Evolutionary conservation across 1,140 invertebrate genomes (phyloP), one percentile per base, ranked within the genome.

Genomic region (Tetragonula clypearis): DNA sequence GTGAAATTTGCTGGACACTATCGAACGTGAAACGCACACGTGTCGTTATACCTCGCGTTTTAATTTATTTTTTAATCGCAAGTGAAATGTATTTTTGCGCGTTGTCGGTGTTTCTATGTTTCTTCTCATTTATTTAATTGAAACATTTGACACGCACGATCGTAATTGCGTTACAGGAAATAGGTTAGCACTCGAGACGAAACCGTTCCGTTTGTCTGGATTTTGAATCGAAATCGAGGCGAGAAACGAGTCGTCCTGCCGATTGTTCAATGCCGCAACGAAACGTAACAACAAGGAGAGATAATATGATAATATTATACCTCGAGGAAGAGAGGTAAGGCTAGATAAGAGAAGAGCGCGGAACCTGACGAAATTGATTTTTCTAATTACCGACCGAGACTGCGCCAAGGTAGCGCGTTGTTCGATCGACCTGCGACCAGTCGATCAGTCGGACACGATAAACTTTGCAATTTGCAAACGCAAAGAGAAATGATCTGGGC

Each of bases 371-470:
- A 72, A 83, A 77, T 83, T 83, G 74, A 72, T 73, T 86, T 83
- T 83, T 68, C 41, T 78, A 86, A 86, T 86, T 82, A 85, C 83
- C 79, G 79, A 76, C 79, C 30, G 79, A 82, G 73, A 66, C 19
- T 82, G 30, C 17, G 58, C 12, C 26, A 49, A 73, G 68, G 60
- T 66, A 58, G 26, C 74, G 55, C 1, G 30, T 74, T 30, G 30
- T 74, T 74, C 73, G 58, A 1, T 3, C 23, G 78, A 85, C 80
- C 49, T 85, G 68, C 69, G 49, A 6, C 23, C 49, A 49, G 30
- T 66, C 72, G 62, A 83, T 68, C 21, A 53, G 4, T 79, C 66
- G 30, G 17, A 58, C 72, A 58, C 41, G 76, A 78, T 71, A 68
- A 76, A 76, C 9, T 82, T 76, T 68, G 35, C 26, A 74, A 77